phyloP scores from a whole-genome alignment of 2,888 invertebrate species.

The Hetaerina titia region DNA sequence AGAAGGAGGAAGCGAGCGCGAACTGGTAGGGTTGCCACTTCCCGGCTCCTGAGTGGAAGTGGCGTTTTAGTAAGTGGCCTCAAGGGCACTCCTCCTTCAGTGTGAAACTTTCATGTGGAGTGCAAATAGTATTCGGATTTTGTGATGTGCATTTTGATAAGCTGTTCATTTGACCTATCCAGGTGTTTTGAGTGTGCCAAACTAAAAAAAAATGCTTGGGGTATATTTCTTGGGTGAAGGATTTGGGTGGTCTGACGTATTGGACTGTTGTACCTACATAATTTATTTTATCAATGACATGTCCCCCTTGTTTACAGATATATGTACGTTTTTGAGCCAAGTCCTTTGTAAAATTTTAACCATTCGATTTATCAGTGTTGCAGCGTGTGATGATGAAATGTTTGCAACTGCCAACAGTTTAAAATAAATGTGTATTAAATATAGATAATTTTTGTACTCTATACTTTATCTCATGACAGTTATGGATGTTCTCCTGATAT shows the following conservation, averaged over 20 bases:
- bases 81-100: constrained; percentile 43
- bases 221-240: neutral
- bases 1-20: constrained; percentile 22
- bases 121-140: neutral
- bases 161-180: neutral
- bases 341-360: neutral
- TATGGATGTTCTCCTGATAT: neutral
- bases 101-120: neutral
- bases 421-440: neutral
- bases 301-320: neutral
- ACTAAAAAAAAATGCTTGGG: neutral
- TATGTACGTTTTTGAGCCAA: neutral
- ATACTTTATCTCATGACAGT: neutral
- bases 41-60: constrained; percentile 30
- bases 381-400: neutral
- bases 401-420: neutral
- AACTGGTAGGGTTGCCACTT: constrained; percentile 18
- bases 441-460: neutral
- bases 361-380: neutral
- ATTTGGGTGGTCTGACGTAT: neutral
- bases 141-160: neutral
- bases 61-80: neutral
- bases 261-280: neutral
- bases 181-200: neutral
- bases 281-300: neutral